phyloP scores from a whole-genome alignment of 2,888 invertebrate species.

The Auanema sp. region DNA sequence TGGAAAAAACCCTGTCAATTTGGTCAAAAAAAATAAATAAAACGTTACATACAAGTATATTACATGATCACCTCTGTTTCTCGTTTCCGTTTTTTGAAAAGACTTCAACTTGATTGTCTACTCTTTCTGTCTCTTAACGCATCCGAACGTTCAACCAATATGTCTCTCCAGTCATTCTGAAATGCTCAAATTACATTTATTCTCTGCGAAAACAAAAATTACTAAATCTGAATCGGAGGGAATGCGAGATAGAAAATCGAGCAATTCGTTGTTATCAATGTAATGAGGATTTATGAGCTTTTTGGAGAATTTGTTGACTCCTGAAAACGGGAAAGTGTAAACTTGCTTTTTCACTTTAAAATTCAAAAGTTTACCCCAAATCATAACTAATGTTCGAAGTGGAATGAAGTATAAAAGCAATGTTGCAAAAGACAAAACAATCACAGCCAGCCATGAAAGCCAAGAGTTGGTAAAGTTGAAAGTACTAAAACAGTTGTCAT shows the following conservation, averaged over 20 bases:
- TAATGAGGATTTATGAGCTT: constrained; percentile 88
- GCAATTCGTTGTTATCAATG: constrained; percentile 92
- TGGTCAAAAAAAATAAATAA: too few relatives aligned
- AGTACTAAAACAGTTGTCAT: constrained; percentile 73
- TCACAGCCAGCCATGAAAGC: constrained; percentile 86
- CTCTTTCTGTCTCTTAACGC: too few relatives aligned
- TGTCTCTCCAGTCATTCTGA: constrained; percentile 7
- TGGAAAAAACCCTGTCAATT: too few relatives aligned
- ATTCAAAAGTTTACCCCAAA: constrained; percentile 76
- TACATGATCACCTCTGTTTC: not conserved
- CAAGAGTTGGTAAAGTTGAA: constrained; percentile 96
- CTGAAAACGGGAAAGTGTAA: constrained; percentile 53
- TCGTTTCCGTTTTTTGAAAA: not conserved
- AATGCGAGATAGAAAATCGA: constrained; percentile 89
- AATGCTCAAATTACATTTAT: not conserved
- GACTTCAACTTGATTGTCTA: not conserved
- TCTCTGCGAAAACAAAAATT: constrained; percentile 26
- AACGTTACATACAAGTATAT: not conserved
- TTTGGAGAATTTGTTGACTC: constrained; percentile 88
- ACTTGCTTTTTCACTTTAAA: not conserved
- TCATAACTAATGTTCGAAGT: constrained; percentile 82
- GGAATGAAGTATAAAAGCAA: constrained; percentile 85
- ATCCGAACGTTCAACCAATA: not conserved
- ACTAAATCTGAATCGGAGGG: constrained; percentile 91
- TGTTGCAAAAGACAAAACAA: constrained; percentile 76